Evolutionary conservation across 2,888 invertebrate genomes (phyloP), one percentile per base, ranked within the genome.

Genomic region (Leptinotarsa rubiginosa): DNA sequence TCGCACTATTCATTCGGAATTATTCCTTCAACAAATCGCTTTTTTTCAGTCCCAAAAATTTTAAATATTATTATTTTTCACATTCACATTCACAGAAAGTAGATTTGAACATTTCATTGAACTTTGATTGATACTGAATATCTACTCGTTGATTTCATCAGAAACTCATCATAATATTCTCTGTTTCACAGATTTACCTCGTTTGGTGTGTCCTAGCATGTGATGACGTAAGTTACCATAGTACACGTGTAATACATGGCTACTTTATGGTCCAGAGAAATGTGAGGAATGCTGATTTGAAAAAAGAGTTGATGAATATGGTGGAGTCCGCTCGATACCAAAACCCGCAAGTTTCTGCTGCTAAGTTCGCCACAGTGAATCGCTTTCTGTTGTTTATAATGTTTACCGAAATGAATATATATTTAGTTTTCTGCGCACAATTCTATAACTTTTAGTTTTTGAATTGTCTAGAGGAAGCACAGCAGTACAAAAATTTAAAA

Each of bases 401-500:
- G 31, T 71, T 75, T 50, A 71, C 74, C 2, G 56, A 31, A 41
- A 18, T 69, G n/a, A 54, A 56, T 13, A 69, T 69, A 1, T 75
- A 75, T 65, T 65, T 75, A 18, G 64, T 71, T 65, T 25, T 75
- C 25, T 71, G 65, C 25, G 31, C 68, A 5, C 74, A 75, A 10
- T 69, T 75, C 52, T 54, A 65, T 50, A 59, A 25, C 16, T 1
- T 20, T 20, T 20, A 20, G 2, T 20, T 20, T 20, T 20, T 20
- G 20, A 20, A 20, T 20, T 2, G 20, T 20, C 20, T 20, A 20
- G 1, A 20, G 20, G 2, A 20, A 20, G 20, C 20, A 20, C 20
- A 20, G 1, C 20, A 20, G 20, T 20, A 20, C 1, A 20, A 20
- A 20, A 20, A 20, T 20, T 20, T 2, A 2, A 20, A 20, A 20